Base-by-base conservation (phyloP, 2,797 vertebrate genomes). In the Lacerta bilineata region DNA sequence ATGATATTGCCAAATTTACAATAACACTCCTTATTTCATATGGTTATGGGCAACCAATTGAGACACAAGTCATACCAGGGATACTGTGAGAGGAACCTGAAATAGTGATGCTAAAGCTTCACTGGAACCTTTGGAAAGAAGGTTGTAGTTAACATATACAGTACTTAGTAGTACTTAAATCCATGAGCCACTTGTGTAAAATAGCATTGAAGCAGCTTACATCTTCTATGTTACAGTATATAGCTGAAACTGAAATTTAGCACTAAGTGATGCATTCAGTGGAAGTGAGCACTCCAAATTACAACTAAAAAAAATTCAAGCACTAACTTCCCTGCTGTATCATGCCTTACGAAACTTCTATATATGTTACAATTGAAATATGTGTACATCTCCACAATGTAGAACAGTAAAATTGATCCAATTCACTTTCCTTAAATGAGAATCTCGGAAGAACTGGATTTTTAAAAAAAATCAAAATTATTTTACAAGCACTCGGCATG, bases 261-360 rank as follows among this genome's bases (percentile, higher is more conserved):
- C 83, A 72, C 90, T 91, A 1, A 23, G 55, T 84, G 88, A 87
- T 93, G 75, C 71, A 18, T 87, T 90, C 75, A 50, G 15, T 87
- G 90, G 83, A 85, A 91, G 84, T 89, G 89, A 88, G 76, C 91
- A 90, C 90, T 94, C 82, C 55, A 2, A 0, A 90, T 89, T 84
- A 76, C 90, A 90, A 43, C 80, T 91, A 84, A 85, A 85, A 50
- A 93, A 88, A 84, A 90, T 83, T 64, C 43, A 88, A 91, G 86
- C 89, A 86, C 84, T 91, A 66, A 93, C 77, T 90, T 87, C 86
- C 93, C 92, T 93, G 33, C 93, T 95, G 89, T 92, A 92, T 85
- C 88, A 94, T 95, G 94, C 94, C 92, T 95, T 96, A 95, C 4
- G 11, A 80, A 75, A 89, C 76, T 88, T 81, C 23, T 75, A 15